phyloP scores from a whole-genome alignment of 64 coral and sea anemone species.

The Exaiptasia diaphana region DNA sequence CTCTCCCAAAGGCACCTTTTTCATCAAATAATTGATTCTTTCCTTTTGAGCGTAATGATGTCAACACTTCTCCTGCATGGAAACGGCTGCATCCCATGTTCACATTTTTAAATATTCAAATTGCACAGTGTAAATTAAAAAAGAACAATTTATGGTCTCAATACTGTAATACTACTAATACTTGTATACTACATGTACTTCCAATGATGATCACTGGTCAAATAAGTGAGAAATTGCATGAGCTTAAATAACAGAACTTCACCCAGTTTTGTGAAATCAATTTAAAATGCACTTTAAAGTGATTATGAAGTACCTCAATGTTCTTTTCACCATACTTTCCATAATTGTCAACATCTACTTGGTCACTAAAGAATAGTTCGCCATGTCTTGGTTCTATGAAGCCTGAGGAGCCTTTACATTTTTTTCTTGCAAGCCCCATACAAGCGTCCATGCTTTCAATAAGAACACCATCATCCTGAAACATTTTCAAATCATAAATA shows the following conservation, averaged over 20 bases:
- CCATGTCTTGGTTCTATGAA: conserved; percentile 18
- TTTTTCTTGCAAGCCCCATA: conserved; percentile 31
- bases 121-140: no score
- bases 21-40: conserved; percentile 68
- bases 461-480: conserved; percentile 43
- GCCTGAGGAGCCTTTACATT: neutral
- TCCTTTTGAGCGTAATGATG: conserved; percentile 47
- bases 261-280: no score
- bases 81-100: conserved; percentile 55
- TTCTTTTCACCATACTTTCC: neutral
- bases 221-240: no score
- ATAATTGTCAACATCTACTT: conserved; percentile 73
- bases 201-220: no score
- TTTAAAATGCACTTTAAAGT: no score
- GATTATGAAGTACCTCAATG: conserved; percentile 4
- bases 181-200: no score
- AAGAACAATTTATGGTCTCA: no score
- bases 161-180: no score
- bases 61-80: conserved; percentile 56
- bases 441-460: conserved; percentile 69
- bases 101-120: no score
- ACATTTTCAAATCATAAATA: neutral
- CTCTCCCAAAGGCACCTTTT: conserved; percentile 72
- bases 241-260: no score
- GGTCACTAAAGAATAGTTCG: conserved; percentile 38